Base-by-base conservation (phyloP, 2,888 invertebrate species). In the Didymodactylos carnosus region DNA sequence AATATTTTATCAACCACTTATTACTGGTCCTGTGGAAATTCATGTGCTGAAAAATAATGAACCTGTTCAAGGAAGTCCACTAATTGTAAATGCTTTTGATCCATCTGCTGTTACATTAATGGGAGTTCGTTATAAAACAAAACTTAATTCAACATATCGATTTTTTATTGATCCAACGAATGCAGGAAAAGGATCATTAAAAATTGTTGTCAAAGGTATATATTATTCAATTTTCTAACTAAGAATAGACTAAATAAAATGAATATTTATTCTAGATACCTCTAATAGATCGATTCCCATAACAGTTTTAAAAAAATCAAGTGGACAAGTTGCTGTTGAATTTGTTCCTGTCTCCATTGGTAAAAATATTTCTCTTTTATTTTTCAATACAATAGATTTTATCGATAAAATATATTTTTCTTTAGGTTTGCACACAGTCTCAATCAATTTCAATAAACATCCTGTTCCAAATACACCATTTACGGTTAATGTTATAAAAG, bases 71-170 rank as follows among this genome's bases (percentile, higher is more conserved):
- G 74, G 51, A 19, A 69, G 35, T n/a, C 71, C 51, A 39, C 53
- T 74, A 4, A 43, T 74, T 13, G 40, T 73, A 13, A n/a, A 62
- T 73, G 70, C 62, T 39, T 70, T 69, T 13, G 70, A 73, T 39
- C 53, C 53, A 62, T 14, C 53, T 19, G 25, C 53, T 29, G 25
- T 62, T 16, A 16, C 16, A 3, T 13, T 62, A 62, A 29, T 35
- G 8, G 35, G 35, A 19, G 29, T 62, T 62, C 53, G 29, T 2
- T 35, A 29, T 5, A 62, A 62, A 29, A 16, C n/a, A 62, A 5
- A 35, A 25, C 0, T 29, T 19, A 62, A 62, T 35, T 19, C 53
- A 35, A 62, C 19, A 16, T 1, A 29, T 35, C 19, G 8, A 8
- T 62, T 62, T 62, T 35, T 27, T 27, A 29, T 62, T 62, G 53